Evolutionary conservation across 2,113 vertebrate species (phyloP).

Genomic region (Blennius ocellaris): DNA sequence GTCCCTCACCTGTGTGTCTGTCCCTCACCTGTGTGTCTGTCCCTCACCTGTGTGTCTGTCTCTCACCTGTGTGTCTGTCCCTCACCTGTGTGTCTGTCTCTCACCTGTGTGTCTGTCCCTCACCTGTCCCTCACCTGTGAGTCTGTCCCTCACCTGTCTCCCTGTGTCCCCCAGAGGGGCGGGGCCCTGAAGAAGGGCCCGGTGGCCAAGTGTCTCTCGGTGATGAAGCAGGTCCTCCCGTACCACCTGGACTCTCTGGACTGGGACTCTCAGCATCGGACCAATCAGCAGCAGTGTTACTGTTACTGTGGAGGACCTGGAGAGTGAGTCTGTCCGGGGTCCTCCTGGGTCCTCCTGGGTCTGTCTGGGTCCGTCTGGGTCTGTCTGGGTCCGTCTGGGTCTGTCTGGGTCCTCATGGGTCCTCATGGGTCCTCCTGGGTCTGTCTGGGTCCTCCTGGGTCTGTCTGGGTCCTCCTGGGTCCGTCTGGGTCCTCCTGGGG

Average conservation of each 20-base stretch:
- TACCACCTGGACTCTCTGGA: constrained; percentile 91
- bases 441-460: no score
- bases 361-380: no score
- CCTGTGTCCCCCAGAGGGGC: constrained; percentile 89
- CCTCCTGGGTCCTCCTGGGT: neutral
- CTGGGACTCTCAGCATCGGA: constrained; percentile 94
- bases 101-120: neutral
- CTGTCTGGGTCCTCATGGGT: no score
- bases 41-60: no score
- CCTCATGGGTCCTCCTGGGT: no score
- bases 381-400: no score
- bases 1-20: neutral
- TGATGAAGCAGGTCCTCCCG: constrained; percentile 93
- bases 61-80: no score
- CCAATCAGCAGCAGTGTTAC: constrained; percentile 96
- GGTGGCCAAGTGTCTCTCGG: constrained; percentile 89
- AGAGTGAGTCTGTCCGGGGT: constrained; percentile 89
- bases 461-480: no score
- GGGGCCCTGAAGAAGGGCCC: constrained; percentile 95
- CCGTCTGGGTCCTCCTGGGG: no score
- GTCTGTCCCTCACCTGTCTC: no score
- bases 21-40: no score
- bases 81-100: neutral
- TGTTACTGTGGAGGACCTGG: constrained; percentile 95
- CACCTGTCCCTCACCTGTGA: no score